Conservation (phyloP, 2,113 vertebrate genomes). For the Coreoperca whiteheadi region DNA sequence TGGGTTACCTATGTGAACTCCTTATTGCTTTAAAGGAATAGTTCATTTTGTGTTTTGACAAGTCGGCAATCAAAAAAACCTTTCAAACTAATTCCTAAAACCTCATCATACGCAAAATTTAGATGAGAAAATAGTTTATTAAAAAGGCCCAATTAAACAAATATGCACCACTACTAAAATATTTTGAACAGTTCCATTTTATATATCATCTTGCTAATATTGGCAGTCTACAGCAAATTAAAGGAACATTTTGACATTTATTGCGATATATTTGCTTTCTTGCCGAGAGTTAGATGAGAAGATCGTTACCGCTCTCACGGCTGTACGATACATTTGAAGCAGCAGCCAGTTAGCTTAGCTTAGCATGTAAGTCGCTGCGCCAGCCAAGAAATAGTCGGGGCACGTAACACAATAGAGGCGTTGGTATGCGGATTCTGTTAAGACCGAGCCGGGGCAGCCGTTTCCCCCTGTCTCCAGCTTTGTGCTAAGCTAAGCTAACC, state of each 20-base stretch:
- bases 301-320: too few relatives aligned
- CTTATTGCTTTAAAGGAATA: background rate
- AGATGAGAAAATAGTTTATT: background rate
- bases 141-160: background rate
- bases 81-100: background rate
- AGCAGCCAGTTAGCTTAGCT: too few relatives aligned
- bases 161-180: background rate
- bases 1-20: background rate
- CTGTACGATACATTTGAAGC: too few relatives aligned
- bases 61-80: background rate
- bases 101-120: background rate
- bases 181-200: background rate
- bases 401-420: too few relatives aligned
- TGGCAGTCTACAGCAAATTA: background rate
- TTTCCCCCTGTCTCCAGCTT: background rate
- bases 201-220: background rate
- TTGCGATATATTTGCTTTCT: too few relatives aligned
- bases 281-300: too few relatives aligned
- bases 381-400: too few relatives aligned
- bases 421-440: background rate
- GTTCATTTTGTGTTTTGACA: background rate
- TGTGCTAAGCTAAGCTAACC: background rate
- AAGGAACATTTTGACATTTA: background rate
- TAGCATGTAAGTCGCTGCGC: too few relatives aligned
- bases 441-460: too few relatives aligned